Evolutionary conservation across 2,888 invertebrate genomes (phyloP), one percentile per base, ranked within the genome.

Genomic region (Tolmerus cingulatus): DNA sequence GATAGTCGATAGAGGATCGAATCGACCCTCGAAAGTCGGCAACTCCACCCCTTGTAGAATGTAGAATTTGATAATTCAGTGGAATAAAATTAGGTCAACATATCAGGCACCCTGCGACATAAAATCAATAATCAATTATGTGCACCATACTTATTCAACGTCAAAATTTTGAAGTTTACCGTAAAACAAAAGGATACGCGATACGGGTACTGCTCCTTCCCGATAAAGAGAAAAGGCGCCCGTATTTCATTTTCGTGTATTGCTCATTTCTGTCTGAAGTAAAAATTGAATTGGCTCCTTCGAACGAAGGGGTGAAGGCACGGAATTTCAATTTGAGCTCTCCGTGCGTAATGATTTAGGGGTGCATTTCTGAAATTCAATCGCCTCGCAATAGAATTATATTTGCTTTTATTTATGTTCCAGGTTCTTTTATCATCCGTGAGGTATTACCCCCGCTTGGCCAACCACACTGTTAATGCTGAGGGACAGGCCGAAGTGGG

Each of bases 61-160:
- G 30, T 34, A 16, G 76, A 76, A 37, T 76, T 37, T 76, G 37
- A 76, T 76, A 76, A 76, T 76, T 76, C 76, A 27, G 43, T 40
- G 3, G 43, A 78, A 78, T 43, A 78, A 78, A 78, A 78, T 23
- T 78, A 19, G 78, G 76, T 76, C 76, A 78, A 23, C 40, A 78
- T 43, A 78, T 78, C 78, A 43, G 19, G 1, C 16, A 46, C 43
- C 40, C 37, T 23, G 43, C 19, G 78, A 78, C 78, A 78, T 43
- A 78, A 78, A 78, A 78, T 78, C 78, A 27, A 78, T 78, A 78
- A 78, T 78, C 78, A 78, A 78, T 78, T 78, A 78, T 78, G 78
- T 78, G 76, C 43, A 78, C 78, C 19, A 40, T 40, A 43, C 40
- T 78, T 78, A 23, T 78, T 78, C 78, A 78, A 78, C 78, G 78